A percentile compares a stretch with the other conserved stretches of the same genome.
Conservation (phyloP, 1,140 invertebrate genomes). For the Druon quercuslanigerum region DNA sequence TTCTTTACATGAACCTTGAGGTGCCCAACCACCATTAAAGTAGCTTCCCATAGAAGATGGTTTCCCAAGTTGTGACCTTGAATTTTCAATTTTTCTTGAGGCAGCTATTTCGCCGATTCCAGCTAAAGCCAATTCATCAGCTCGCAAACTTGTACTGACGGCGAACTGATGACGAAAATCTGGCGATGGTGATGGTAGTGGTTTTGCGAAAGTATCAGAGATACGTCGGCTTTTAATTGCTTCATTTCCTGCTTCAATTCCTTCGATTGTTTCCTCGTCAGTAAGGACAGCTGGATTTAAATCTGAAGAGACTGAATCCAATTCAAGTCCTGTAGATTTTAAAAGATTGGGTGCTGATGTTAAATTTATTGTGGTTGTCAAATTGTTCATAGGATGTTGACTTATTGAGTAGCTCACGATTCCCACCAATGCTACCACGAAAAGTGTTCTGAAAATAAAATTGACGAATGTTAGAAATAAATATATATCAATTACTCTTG, state of each 20-base stretch:
- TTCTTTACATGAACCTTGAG: conserved; percentile 54
- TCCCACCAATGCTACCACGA: conserved; percentile 74
- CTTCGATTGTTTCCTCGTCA: conserved; percentile 64
- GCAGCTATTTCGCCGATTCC: conserved; percentile 82
- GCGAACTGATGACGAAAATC: conserved; percentile 82
- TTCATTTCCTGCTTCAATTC: conserved; percentile 75
- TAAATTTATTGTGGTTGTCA: conserved; percentile 42
- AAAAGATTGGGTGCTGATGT: conserved; percentile 43
- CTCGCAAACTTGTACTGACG: conserved; percentile 77
- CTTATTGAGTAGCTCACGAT: conserved; percentile 76
- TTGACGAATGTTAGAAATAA: neutral
- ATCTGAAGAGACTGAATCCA: neutral
- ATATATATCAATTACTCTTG: neutral
- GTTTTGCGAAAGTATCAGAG: conserved; percentile 74
- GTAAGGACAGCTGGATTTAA: conserved; percentile 55
- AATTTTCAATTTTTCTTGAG: conserved; percentile 76
- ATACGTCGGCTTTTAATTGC: conserved; percentile 76
- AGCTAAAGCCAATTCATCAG: conserved; percentile 78
- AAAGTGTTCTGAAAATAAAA: conserved; percentile 66
- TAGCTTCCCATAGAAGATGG: conserved; percentile 67
- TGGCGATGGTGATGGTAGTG: conserved; percentile 78
- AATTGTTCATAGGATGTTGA: conserved; percentile 34
- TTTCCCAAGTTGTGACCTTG: conserved; percentile 53
- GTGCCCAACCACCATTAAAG: conserved; percentile 76
- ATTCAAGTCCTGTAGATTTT: conserved; percentile 40